phyloP scores from a whole-genome alignment of 64 coral and sea anemone species.

The Porites australiensis region DNA sequence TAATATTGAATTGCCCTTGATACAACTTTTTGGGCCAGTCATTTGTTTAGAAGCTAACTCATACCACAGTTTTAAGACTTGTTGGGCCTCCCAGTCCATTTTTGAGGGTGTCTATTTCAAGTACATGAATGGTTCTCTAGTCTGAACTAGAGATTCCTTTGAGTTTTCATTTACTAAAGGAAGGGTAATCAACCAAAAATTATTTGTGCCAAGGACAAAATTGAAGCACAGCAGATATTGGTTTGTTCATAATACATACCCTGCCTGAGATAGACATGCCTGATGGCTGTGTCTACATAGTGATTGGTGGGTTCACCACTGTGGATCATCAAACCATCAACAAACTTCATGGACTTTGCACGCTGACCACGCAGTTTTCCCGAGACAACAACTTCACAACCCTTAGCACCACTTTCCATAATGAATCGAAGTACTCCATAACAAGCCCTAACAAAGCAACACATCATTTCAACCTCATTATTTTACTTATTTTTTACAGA shows the following conservation, averaged over 20 bases:
- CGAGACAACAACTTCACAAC: conserved; percentile 99
- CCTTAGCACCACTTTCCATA: conserved; percentile 99
- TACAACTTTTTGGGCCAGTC: no score
- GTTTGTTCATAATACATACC: conserved; percentile 54
- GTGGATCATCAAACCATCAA: conserved; percentile 99
- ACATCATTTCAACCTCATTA: not conserved
- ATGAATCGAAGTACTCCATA: conserved; percentile 99
- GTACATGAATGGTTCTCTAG: no score
- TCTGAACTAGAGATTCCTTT: no score
- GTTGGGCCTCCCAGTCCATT: no score
- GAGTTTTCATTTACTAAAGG: no score
- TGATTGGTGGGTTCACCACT: conserved; percentile 96
- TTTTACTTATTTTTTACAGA: no score
- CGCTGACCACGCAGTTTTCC: conserved; percentile 99
- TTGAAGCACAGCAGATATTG: not conserved
- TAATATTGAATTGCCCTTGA: no score
- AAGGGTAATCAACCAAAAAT: no score
- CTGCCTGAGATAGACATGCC: conserved; percentile 98
- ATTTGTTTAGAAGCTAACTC: no score
- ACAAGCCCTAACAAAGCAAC: conserved; percentile 75
- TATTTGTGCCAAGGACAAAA: not conserved
- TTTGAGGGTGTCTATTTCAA: no score
- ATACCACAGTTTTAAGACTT: no score
- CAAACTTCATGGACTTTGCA: conserved; percentile 99
- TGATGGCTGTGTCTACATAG: conserved; percentile 95